Conservation (phyloP, 1,140 invertebrate species). For the Centruroides vittatus region DNA sequence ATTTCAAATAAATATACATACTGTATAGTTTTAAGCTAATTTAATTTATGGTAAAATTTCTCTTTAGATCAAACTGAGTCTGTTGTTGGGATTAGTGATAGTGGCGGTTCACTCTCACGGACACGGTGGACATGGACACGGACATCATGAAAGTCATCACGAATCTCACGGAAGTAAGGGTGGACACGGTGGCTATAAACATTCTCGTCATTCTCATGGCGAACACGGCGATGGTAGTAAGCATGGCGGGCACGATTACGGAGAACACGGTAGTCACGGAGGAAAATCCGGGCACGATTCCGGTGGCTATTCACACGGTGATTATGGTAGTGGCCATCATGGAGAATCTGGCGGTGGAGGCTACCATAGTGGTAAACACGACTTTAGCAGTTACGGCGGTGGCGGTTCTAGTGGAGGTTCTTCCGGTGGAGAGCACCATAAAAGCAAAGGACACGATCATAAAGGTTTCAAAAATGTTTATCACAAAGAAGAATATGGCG, state of each 20-base stretch:
- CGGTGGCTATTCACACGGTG: neutral
- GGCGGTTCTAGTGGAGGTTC: neutral
- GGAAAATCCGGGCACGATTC: neutral
- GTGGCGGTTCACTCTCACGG: no score
- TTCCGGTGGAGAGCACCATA: neutral
- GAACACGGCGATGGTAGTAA: neutral
- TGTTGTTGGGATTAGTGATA: no score
- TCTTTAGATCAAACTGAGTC: no score
- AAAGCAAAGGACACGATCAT: neutral
- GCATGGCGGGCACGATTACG: neutral
- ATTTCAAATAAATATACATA: no score
- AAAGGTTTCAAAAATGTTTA: conserved; percentile 15
- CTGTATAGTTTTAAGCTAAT: no score
- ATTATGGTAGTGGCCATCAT: neutral
- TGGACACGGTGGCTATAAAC: conserved; percentile 1
- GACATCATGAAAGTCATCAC: neutral
- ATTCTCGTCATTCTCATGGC: neutral
- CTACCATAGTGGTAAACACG: neutral
- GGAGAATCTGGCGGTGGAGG: neutral
- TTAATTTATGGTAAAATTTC: no score
- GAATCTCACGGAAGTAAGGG: neutral
- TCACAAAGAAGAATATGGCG: conserved; percentile 15
- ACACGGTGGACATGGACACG: conserved; percentile 1
- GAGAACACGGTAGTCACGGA: neutral
- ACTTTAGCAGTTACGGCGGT: neutral